Evolutionary conservation across 37 sponge, comb jelly and placozoan genomes (phyloP), one percentile per base, ranked within the genome.

Genomic region (Chondrosia reniformis): DNA sequence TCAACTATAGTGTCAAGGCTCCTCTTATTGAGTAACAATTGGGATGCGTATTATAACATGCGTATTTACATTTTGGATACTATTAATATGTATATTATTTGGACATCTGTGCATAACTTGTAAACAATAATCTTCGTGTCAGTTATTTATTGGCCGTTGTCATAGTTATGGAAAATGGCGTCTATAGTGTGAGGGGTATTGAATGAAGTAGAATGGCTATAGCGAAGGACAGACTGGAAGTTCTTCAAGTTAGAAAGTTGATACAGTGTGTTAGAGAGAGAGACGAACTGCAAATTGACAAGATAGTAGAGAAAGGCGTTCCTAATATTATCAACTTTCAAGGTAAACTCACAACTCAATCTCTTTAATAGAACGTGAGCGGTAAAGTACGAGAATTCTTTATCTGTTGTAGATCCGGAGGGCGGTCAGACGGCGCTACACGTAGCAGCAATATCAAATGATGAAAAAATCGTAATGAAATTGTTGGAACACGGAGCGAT

Each of bases 171-270:
- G 25, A 69, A 64, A 40, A 69, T 69, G 72, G 72, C n/a, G n/a
- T n/a, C 72, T 7, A n/a, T 21, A 21, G 2, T 34, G 15, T 69
- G 72, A 69, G 25, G 5, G 5, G 3, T 64, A 7, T 9, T 19
- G 34, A 39, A 21, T 30, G n/a, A n/a, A n/a, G n/a, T n/a, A 79
- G 67, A 64, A 97, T 98, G 99, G 91, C 99, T 30, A 45, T 85
- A 32, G 99, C 90, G 2, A 46, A 46, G 37, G 58, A 54, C 56
- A 84, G 91, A 9, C 86, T 98, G 21, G 96, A 95, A 66, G 36
- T 96, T 30, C 58, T 98, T 67, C 99, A 98, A 78, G 84, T 90
- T 24, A 72, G 91, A 43, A 98, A 98, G 79, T 81, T 98, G 33
- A 87, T 93, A 37, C 88, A 90, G 43, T 88, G 94, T 45, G 94